Conservation (phyloP, 2,113 vertebrate genomes). For the Verasper variegatus region DNA sequence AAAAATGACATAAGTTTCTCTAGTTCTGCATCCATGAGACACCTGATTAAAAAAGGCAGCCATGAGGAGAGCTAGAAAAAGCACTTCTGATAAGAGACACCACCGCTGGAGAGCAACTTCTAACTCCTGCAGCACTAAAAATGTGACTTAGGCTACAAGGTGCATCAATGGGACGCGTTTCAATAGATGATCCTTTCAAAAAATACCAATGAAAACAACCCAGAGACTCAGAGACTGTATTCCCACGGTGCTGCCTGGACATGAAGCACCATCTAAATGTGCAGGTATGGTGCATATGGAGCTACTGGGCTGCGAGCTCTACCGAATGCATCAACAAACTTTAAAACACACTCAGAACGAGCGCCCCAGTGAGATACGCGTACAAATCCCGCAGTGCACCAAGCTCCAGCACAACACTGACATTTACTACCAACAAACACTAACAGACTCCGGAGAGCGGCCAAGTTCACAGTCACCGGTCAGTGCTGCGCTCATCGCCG, state of each 20-base stretch:
- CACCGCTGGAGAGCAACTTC: no score
- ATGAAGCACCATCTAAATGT: neutral
- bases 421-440: conserved; percentile 31
- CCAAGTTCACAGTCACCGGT: conserved; percentile 69
- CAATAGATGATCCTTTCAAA: neutral
- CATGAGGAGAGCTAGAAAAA: neutral
- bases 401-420: neutral
- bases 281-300: neutral
- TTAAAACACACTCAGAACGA: neutral
- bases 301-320: neutral
- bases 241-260: conserved; percentile 3
- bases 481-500: conserved; percentile 18
- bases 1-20: neutral
- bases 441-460: conserved; percentile 10
- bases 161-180: neutral
- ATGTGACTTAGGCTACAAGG: neutral
- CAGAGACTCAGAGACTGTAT: conserved; percentile 14
- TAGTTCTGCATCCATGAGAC: neutral
- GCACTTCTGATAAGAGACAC: neutral
- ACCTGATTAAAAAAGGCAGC: conserved; percentile 14
- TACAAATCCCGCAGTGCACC: neutral
- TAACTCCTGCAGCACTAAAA: neutral
- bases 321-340: conserved; percentile 15
- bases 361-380: neutral
- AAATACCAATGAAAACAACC: conserved; percentile 9